Percentiles rank a stretch among this genome's conserved stretches.
These are phyloP conservation scores for Alloscopus bannaensis DNA, from an alignment of 2,888 invertebrate species.

Conservation along the genomic window DNA sequence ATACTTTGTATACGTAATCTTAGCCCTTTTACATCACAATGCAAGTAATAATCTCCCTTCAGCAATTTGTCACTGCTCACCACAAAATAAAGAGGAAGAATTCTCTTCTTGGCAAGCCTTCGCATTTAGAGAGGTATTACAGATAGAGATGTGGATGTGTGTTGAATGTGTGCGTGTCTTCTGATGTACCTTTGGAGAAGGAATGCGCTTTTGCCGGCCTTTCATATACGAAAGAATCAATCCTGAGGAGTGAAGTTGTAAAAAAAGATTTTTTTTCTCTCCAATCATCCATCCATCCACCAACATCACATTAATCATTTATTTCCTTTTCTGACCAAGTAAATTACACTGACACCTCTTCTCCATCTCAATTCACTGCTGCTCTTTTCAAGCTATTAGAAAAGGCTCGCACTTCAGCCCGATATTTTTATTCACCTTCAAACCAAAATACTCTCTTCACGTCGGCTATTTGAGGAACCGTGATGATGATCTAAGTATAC, in stretches of 20 bases:
- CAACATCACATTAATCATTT: constrained; percentile 61
- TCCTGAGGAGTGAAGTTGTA: too few species aligned
- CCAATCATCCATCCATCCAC: constrained; percentile 47
- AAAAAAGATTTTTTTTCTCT: constrained; percentile 14
- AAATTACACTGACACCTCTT: constrained; percentile 61
- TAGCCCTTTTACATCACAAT: constrained; percentile 5
- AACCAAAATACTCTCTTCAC: too few species aligned
- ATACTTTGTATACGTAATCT: constrained; percentile 7
- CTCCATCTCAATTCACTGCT: constrained; percentile 45
- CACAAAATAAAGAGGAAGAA: constrained; percentile 33
- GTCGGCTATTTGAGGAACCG: too few species aligned
- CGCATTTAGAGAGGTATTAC: too few species aligned
- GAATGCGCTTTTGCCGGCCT: constrained; percentile 40
- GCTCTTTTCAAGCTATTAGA: too few species aligned
- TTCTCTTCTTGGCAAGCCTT: constrained; percentile 29
- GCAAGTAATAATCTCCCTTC: constrained; percentile 33
- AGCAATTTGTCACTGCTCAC: constrained; percentile 61
- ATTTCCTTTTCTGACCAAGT: constrained; percentile 62
- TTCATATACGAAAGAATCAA: constrained; percentile 32
- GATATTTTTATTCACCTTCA: not conserved
- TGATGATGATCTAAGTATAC: too few species aligned
- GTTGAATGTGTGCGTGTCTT: too few species aligned
- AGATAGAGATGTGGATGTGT: too few species aligned
- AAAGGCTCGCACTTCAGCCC: too few species aligned
- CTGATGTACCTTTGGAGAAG: constrained; percentile 9